These are phyloP conservation scores for Elmis aenea DNA, from an alignment of 2,888 invertebrate genomes.

Conservation along the genomic window DNA sequence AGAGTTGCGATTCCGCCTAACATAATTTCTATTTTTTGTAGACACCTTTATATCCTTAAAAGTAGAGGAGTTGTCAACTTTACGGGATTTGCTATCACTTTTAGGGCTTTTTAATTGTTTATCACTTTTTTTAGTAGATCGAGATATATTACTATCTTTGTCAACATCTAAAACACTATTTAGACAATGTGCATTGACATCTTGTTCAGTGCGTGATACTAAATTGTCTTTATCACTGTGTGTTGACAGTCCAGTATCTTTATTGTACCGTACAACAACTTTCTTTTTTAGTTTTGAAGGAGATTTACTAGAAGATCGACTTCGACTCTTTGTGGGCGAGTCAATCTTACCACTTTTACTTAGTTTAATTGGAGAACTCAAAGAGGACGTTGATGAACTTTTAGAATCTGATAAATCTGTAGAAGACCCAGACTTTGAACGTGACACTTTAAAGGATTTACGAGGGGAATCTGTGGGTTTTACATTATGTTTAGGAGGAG, in stretches of 20 bases:
- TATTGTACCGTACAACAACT: slow-evolving; percentile 11
- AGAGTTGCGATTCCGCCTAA: slow-evolving; percentile 59
- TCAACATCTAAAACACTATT: too few species aligned
- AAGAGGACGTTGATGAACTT: slow-evolving; percentile 28
- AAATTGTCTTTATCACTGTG: slow-evolving; percentile 7
- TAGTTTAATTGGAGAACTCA: slow-evolving; percentile 44
- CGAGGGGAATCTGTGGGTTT: slow-evolving; percentile 25
- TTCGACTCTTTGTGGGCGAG: slow-evolving; percentile 25
- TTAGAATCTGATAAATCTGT: slow-evolving; percentile 20
- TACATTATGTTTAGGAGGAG: slow-evolving; percentile 29
- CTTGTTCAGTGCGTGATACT: slow-evolving; percentile 2
- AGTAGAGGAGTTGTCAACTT: slow-evolving; percentile 32
- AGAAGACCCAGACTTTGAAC: slow-evolving; percentile 19
- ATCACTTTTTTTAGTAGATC: slow-evolving; percentile 27
- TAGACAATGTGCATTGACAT: too few species aligned
- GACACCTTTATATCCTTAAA: slow-evolving; percentile 57
- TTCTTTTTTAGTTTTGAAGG: slow-evolving; percentile 28
- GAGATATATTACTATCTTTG: slow-evolving; percentile 25
- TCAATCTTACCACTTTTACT: slow-evolving; percentile 29
- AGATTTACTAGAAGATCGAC: slow-evolving; percentile 25
- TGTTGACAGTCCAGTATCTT: too few species aligned
- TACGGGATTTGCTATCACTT: slow-evolving; percentile 12
- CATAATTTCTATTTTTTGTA: slow-evolving; percentile 59
- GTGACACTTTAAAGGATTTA: slow-evolving; percentile 32
- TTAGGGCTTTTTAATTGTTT: slow-evolving; percentile 26